These are phyloP conservation scores for Cataglyphis cursor DNA, from an alignment of 2,888 invertebrate species.

Conservation along the genomic window DNA sequence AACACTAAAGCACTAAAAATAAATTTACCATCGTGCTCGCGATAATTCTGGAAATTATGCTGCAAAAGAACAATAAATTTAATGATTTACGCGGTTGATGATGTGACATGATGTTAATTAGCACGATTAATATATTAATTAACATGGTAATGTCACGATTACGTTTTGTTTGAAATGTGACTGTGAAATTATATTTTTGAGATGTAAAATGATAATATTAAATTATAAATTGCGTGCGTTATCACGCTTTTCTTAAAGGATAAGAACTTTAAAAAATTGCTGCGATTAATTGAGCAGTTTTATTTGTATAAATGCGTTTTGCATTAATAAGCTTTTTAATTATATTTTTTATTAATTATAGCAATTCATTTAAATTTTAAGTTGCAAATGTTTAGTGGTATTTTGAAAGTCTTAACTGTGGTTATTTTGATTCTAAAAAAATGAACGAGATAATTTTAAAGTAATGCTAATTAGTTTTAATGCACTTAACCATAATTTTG, in stretches of 20 bases:
- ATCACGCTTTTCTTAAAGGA: not conserved
- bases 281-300: not conserved
- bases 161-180: not conserved
- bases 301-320: not conserved
- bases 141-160: no score
- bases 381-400: not conserved
- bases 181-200: not conserved
- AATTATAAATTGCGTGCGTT: not conserved
- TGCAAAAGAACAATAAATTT: not conserved
- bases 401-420: not conserved
- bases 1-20: conserved; percentile 10
- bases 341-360: not conserved
- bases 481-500: not conserved
- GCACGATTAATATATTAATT: not conserved
- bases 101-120: not conserved
- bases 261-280: not conserved
- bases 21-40: not conserved
- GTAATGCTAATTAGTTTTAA: not conserved
- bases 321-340: not conserved
- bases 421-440: not conserved
- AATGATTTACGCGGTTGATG: not conserved
- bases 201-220: not conserved
- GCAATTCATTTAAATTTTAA: not conserved
- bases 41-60: not conserved
- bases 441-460: not conserved